Base-by-base conservation (phyloP, 2,888 invertebrate species). In the Sesia bembeciformis region DNA sequence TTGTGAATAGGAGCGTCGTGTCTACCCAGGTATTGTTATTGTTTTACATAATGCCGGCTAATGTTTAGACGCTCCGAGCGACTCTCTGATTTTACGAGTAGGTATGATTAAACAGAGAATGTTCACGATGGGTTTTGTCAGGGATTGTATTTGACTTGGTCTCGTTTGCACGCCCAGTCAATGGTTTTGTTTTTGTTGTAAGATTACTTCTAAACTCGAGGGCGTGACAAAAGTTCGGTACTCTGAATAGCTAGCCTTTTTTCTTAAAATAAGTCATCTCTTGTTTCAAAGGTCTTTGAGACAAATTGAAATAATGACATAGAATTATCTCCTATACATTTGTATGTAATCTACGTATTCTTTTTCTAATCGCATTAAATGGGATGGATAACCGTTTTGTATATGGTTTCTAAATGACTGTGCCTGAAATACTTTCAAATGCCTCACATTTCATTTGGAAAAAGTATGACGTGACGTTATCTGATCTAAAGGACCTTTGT, bases 21-120 rank as follows among this genome's bases (percentile, higher is more conserved):
- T 57, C 58, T 53, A 57, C 52, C 61, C 62, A 62, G 62, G 61
- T 63, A 62, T 60, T 60, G 56, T 51, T 52, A 49, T 52, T 52
- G 52, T 56, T 52, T 61, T 61, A 57, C 55, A 49, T 59, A 60
- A 62, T 53, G 40, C 52, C 46, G 49, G 46, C 49, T 49, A 53
- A 53, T 53, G 39, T 53, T 53, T 53, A 50, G 50, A 39, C 50
- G 50, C 39, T 50, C 39, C n/a, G 56, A 58, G 57, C 56, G 57
- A 54, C 57, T 57, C 57, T 57, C 51, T 52, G 57, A 56, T 53
- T 59, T 59, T 58, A 61, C 54, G 52, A 50, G 46, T 49, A 46
- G 46, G 46, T 46, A 57, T 57, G 60, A 60, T 60, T 61, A 58
- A 62, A 60, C 56, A 41, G 55, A 54, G 56, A 46, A 23, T 56